Percentiles rank a stretch among this genome's conserved stretches.
Conservation (phyloP, 2,888 invertebrate genomes). For the Parascotia fuliginaria region DNA sequence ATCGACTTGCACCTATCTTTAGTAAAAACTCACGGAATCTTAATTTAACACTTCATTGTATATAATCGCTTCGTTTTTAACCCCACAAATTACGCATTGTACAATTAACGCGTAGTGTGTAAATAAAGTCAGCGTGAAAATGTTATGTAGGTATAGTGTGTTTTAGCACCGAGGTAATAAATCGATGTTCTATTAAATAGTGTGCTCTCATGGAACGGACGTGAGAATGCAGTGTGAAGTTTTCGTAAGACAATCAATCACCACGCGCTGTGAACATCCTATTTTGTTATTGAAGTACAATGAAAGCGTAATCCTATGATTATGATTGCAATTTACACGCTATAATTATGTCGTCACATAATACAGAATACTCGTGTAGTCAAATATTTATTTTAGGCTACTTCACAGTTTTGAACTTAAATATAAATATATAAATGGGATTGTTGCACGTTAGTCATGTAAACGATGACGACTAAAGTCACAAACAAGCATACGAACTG, state of each 20-base stretch:
- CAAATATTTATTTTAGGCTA: too few species aligned
- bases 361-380: too few species aligned
- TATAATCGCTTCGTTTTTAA: not conserved
- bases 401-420: too few species aligned
- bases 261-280: not conserved
- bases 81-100: not conserved
- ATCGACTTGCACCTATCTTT: not conserved
- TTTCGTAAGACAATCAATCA: constrained; percentile 27
- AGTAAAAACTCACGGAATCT: not conserved
- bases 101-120: not conserved
- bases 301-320: constrained; percentile 11
- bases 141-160: not conserved
- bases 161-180: constrained; percentile 28
- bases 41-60: not conserved
- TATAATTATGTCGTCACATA: too few species aligned
- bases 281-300: constrained; percentile 26
- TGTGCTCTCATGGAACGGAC: constrained; percentile 24
- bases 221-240: constrained; percentile 17
- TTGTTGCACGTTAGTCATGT: too few species aligned
- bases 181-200: constrained; percentile 24
- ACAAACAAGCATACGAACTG: too few species aligned
- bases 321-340: too few species aligned
- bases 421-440: too few species aligned
- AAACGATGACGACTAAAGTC: too few species aligned
- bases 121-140: not conserved